phyloP scores from a whole-genome alignment of 2,888 invertebrate species.

The Theodoxus fluviatilis region DNA sequence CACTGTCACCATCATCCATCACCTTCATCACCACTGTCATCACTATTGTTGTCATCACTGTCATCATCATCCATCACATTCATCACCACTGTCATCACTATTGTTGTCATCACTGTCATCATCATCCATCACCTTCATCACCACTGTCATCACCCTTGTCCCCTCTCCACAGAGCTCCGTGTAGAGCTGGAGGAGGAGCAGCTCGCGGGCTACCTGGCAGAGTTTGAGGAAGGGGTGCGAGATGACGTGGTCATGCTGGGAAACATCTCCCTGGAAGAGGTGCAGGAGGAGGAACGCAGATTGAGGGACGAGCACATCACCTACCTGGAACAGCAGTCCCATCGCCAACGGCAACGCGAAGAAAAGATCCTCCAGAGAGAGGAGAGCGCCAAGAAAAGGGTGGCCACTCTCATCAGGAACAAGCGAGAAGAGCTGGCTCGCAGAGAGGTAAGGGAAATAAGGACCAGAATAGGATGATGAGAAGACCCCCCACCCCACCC shows the following conservation, averaged over 20 bases:
- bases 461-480: no score
- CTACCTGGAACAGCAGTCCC: slow-evolving; percentile 57
- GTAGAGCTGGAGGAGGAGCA: slow-evolving; percentile 55
- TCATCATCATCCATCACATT: no score
- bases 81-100: no score
- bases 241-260: slow-evolving; percentile 62
- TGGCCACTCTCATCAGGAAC: slow-evolving; percentile 51
- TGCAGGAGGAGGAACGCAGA: slow-evolving; percentile 59
- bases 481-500: no score
- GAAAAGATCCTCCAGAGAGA: slow-evolving; percentile 48
- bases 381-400: slow-evolving; percentile 54
- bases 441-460: slow-evolving; percentile 41
- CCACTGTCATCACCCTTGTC: no score
- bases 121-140: no score
- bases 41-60: no score
- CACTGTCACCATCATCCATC: no score
- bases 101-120: no score
- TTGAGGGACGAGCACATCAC: slow-evolving; percentile 60
- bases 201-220: slow-evolving; percentile 50
- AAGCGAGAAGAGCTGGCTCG: slow-evolving; percentile 47
- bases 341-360: slow-evolving; percentile 40
- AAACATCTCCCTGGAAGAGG: slow-evolving; percentile 57
- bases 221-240: slow-evolving; percentile 54
- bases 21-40: no score
- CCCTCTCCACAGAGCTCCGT: slow-evolving; percentile 47